Conservation (phyloP, 2,888 invertebrate species). For the Lapara coniferarum region DNA sequence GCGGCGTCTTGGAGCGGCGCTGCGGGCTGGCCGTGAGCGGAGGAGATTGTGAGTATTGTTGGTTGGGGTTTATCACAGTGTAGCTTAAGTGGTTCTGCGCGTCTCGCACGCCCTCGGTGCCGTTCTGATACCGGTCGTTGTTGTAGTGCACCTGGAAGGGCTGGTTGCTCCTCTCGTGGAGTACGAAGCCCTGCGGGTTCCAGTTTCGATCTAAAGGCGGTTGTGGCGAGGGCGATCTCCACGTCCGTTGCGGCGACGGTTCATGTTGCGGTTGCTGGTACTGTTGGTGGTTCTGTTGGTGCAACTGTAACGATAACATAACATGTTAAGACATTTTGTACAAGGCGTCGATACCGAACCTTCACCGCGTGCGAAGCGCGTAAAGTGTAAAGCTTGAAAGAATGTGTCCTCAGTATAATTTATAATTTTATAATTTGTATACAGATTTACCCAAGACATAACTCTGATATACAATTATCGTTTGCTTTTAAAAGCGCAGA, state of each 20-base stretch:
- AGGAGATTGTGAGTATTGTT: constrained; percentile 81
- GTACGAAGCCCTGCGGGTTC: constrained; percentile 85
- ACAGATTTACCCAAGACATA: not conserved
- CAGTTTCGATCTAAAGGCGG: constrained; percentile 67
- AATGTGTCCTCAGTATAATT: not conserved
- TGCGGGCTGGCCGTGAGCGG: constrained; percentile 72
- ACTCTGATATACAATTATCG: too few species aligned
- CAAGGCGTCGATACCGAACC: not conserved
- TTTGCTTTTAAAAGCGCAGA: too few species aligned
- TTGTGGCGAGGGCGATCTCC: constrained; percentile 72
- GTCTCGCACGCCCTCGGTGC: constrained; percentile 83
- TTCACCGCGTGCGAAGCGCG: constrained; percentile 13
- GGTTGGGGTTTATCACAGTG: constrained; percentile 82
- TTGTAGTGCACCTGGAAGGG: constrained; percentile 70
- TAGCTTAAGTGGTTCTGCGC: constrained; percentile 82
- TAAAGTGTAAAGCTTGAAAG: constrained; percentile 33
- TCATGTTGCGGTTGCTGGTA: constrained; percentile 56
- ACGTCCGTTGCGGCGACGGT: constrained; percentile 64
- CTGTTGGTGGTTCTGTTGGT: constrained; percentile 61
- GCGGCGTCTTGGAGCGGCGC: constrained; percentile 74
- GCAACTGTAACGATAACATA: constrained; percentile 54
- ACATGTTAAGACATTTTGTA: constrained; percentile 25
- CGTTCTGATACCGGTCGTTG: constrained; percentile 85
- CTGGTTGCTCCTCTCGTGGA: constrained; percentile 83
- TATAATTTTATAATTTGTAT: not conserved